These are phyloP conservation scores for Clarias magur DNA, from an alignment of 2,113 vertebrate genomes.

Conservation along the genomic window DNA sequence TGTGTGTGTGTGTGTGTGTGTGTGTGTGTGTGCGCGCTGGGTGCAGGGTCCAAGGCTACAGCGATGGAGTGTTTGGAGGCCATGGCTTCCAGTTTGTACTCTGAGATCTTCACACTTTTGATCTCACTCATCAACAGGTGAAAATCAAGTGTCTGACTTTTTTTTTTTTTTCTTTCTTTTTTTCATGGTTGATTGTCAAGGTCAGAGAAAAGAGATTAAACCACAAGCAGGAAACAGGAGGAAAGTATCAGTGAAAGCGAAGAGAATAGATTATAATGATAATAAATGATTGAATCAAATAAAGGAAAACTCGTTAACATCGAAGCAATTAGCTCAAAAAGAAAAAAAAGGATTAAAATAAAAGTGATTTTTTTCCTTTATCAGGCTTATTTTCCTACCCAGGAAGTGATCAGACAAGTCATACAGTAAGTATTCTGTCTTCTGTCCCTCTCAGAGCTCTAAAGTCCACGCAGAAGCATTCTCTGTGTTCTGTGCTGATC, in stretches of 20 bases:
- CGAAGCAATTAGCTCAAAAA: not conserved
- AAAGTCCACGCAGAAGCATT: constrained; percentile 88
- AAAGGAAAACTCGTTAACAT: not conserved
- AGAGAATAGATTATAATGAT: not conserved
- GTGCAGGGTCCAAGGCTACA: constrained; percentile 81
- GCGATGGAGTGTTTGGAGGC: constrained; percentile 92
- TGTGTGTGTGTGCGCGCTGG: constrained; percentile 6
- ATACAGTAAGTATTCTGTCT: not conserved
- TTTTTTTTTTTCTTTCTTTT: too few relatives aligned
- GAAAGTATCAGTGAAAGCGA: not conserved
- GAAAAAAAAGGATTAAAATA: too few relatives aligned
- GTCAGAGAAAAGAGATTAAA: not conserved
- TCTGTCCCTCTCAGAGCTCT: constrained; percentile 78
- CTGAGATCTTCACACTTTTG: constrained; percentile 88
- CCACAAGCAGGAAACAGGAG: not conserved
- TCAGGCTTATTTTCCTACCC: not conserved
- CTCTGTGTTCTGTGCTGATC: constrained; percentile 89
- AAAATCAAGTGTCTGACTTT: not conserved
- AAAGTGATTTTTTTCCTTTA: too few relatives aligned
- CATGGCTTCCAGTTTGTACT: constrained; percentile 87
- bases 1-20: constrained; percentile 12
- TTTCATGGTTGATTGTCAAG: not conserved
- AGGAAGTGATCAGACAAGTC: not conserved
- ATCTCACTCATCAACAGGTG: constrained; percentile 93
- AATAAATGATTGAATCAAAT: not conserved